A percentile compares a stretch with the other conserved stretches of the same genome.
Conservation (phyloP, 2,888 invertebrate genomes). For the Lepidochrysops patricia region DNA sequence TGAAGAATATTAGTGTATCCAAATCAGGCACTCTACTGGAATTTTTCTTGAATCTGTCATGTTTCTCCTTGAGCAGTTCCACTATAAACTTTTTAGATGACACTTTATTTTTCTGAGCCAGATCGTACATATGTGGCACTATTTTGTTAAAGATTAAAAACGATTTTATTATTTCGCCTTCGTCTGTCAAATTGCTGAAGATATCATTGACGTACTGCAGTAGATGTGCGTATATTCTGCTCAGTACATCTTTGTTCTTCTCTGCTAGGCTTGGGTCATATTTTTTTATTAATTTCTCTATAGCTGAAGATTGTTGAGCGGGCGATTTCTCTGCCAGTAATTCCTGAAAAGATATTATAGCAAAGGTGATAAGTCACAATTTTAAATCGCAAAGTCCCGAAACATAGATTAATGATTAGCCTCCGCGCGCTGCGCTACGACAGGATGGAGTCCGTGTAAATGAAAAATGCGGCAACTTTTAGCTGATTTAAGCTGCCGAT, state of each 20-base stretch:
- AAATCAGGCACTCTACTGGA: constrained; percentile 77
- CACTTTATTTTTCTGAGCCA: constrained; percentile 81
- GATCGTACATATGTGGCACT: constrained; percentile 76
- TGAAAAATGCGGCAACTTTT: no score
- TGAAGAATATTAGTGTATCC: constrained; percentile 85
- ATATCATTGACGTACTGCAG: constrained; percentile 85
- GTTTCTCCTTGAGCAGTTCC: constrained; percentile 83
- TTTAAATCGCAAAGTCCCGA: no score
- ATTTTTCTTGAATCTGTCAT: constrained; percentile 75
- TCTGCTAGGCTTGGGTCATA: constrained; percentile 87
- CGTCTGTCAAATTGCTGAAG: constrained; percentile 53
- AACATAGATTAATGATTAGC: no score
- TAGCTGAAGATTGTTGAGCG: constrained; percentile 79
- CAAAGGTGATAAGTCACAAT: no score
- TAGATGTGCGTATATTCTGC: constrained; percentile 82
- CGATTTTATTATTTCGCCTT: constrained; percentile 58
- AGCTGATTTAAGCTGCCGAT: no score
- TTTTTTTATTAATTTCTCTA: constrained; percentile 90
- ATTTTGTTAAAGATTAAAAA: constrained; percentile 76
- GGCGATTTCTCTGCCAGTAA: constrained; percentile 76
- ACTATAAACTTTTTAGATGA: constrained; percentile 78
- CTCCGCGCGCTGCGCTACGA: no score
- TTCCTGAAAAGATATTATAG: constrained; percentile 54
- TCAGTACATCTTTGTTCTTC: constrained; percentile 85
- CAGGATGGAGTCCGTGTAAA: no score